phyloP scores from a whole-genome alignment of 2,113 vertebrate genomes.

The Pseudolaguvia tuberculata region DNA sequence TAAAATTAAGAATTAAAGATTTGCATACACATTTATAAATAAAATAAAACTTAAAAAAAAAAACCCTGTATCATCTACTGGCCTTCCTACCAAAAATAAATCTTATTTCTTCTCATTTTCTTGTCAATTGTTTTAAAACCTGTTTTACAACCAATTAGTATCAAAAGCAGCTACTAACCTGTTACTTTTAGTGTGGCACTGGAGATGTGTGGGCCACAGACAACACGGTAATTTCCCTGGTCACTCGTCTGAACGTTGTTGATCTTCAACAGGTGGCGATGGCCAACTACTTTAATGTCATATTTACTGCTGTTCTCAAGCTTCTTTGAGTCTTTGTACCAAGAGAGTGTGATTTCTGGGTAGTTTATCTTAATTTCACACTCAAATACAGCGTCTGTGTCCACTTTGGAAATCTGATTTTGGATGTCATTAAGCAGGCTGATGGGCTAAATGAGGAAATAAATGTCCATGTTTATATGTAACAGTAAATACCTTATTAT shows the following conservation, averaged over 20 bases:
- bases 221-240: conserved; percentile 89
- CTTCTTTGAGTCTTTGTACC: conserved; percentile 96
- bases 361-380: conserved; percentile 93
- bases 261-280: conserved; percentile 80
- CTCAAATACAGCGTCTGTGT: conserved; percentile 81
- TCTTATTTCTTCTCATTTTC: conserved; percentile 10
- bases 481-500: not conserved
- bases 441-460: conserved; percentile 74
- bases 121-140: conserved; percentile 10
- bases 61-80: not conserved
- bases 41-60: not conserved
- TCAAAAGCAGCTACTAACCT: conserved; percentile 70
- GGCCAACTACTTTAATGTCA: conserved; percentile 77
- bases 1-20: not conserved
- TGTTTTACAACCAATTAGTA: conserved; percentile 6
- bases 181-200: conserved; percentile 86
- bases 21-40: not conserved
- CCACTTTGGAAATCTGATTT: conserved; percentile 76
- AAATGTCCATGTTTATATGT: not conserved
- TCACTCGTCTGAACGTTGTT: conserved; percentile 80
- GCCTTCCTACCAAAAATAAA: conserved; percentile 71
- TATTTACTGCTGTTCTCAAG: conserved; percentile 82
- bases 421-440: conserved; percentile 84
- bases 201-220: conserved; percentile 93
- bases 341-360: conserved; percentile 90